Evolutionary conservation across 2,113 vertebrate species (phyloP), one percentile per base, ranked within the genome.

Genomic region (Entosphenus tridentatus): DNA sequence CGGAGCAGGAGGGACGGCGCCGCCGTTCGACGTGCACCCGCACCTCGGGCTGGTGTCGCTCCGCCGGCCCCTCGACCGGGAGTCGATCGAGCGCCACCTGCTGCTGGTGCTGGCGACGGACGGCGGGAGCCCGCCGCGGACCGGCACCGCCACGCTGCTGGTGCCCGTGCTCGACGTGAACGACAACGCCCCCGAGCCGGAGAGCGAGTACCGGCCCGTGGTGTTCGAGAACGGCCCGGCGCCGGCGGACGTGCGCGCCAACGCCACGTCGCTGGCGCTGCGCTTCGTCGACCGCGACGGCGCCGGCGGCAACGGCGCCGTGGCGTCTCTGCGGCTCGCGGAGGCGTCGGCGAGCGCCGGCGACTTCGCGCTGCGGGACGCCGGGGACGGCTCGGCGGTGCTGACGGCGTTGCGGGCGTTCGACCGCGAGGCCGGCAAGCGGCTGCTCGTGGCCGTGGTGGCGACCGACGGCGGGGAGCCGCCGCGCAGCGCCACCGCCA

Each of bases 301-400:
- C 18, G 73, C 77, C 2, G 83, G 83, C 17, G 5, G 39, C 39
- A 39, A 39, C 1, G 39, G 39, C 39, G 39, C 39, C 39, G 39
- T 39, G 39, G 39, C 39, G 39, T 39, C 39, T 5, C 39, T 39
- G 39, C 39, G 39, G 39, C 39, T 39, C 39, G 39, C 39, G 39
- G 39, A 39, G 39, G 39, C 39, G 39, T 83, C 82, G 74, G 79
- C 76, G 69, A 78, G 83, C 71, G 78, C 78, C 74, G 79, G 78
- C 8, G 82, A 87, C 71, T 89, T 91, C 76, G 80, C 81, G 74
- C 79, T 91, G 71, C 82, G 80, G 73, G 87, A 91, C 77, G 85
- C 88, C 70, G 75, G 83, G 55, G 86, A 88, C 65, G 83, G 81
- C 75, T 85, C 83, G 0, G 86, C 86, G 8, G 85, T 84, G 3